phyloP scores from a whole-genome alignment of 2,113 vertebrate genomes.

The Emydocephalus ijimae region DNA sequence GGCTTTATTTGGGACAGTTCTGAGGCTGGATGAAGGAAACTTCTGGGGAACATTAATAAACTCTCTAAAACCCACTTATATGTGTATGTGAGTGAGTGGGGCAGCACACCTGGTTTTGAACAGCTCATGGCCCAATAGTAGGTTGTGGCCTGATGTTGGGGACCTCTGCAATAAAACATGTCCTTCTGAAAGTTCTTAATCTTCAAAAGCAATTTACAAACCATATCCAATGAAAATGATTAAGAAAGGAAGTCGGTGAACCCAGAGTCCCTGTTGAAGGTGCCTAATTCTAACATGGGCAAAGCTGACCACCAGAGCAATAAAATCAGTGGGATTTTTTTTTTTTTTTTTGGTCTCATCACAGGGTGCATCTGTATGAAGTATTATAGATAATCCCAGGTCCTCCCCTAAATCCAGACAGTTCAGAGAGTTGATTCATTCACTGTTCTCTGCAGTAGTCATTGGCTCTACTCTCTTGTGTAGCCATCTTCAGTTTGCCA shows the following conservation, averaged over 20 bases:
- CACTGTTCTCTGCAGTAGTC: background rate
- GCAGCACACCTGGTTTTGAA: background rate
- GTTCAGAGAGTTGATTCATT: background rate
- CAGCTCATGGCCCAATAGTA: background rate
- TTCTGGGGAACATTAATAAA: too few species aligned
- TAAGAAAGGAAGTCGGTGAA: background rate
- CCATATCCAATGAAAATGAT: background rate
- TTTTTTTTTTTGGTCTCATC: background rate
- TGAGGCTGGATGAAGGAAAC: too few species aligned
- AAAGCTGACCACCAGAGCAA: background rate
- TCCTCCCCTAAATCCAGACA: background rate
- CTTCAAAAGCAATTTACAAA: background rate
- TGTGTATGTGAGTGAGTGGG: too few species aligned
- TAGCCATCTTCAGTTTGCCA: background rate
- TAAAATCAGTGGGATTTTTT: too few species aligned
- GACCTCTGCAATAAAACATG: background rate
- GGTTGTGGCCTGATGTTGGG: background rate
- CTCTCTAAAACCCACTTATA: too few species aligned
- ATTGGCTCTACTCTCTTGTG: background rate
- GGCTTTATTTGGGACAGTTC: too few species aligned
- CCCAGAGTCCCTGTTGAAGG: background rate
- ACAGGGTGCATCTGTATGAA: background rate
- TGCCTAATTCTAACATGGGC: background rate
- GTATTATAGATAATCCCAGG: background rate
- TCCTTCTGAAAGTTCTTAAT: background rate